These are phyloP conservation scores for Sphinx pinastri DNA, from an alignment of 2,888 invertebrate species.

Conservation along the genomic window DNA sequence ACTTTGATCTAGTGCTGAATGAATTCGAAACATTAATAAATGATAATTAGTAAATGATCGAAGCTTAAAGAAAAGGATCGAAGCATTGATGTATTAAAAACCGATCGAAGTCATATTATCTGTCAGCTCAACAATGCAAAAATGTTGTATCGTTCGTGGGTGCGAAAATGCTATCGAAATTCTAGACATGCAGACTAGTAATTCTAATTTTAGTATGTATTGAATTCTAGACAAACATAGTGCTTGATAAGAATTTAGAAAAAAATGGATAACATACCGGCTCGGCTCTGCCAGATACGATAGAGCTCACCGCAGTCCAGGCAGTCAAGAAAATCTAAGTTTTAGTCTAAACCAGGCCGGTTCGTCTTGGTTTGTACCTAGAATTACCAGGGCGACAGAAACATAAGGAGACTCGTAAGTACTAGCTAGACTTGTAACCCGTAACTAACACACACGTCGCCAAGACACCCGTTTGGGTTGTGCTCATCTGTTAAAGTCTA, in stretches of 20 bases:
- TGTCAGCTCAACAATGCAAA: no score
- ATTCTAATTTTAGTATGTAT: no score
- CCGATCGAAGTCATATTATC: no score
- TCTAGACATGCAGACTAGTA: no score
- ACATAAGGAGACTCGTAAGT: slow-evolving; percentile 53
- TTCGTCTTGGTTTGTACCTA: slow-evolving; percentile 67
- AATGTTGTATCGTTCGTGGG: no score
- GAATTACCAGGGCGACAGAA: slow-evolving; percentile 72
- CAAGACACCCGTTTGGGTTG: slow-evolving; percentile 1
- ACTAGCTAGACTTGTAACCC: slow-evolving; percentile 65
- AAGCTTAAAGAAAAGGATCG: no score
- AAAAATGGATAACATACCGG: background rate
- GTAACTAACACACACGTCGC: slow-evolving; percentile 21
- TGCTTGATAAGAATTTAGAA: background rate
- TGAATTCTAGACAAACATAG: background rate
- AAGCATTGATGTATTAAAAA: no score
- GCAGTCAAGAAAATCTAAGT: slow-evolving; percentile 35
- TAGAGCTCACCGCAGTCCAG: slow-evolving; percentile 25
- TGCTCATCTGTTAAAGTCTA: background rate
- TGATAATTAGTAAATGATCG: no score
- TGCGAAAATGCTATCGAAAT: no score
- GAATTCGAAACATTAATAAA: no score
- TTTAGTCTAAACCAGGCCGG: slow-evolving; percentile 47
- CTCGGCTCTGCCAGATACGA: background rate
- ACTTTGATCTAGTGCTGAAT: no score